Evolutionary conservation across 2,888 invertebrate genomes (phyloP), one percentile per base, ranked within the genome.

Genomic region (Heliconius ethilla): DNA sequence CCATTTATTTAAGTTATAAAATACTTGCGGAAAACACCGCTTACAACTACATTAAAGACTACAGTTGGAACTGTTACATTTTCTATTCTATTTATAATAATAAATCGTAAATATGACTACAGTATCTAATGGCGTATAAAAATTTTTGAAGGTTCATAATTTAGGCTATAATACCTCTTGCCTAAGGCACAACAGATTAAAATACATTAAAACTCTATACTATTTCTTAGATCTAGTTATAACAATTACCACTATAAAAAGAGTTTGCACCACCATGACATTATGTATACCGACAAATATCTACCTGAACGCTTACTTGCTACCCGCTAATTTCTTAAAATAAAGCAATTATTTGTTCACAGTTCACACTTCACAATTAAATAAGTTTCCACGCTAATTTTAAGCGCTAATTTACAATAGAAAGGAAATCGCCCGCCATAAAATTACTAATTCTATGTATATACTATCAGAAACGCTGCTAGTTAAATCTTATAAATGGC

Each of bases 211-310:
- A 83, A 82, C 82, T 80, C 88, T 89, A 89, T 87, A 85, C 89
- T 88, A 89, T 85, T 79, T 88, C 91, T 92, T 92, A 93, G 86
- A 86, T 83, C 89, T 92, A 92, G 86, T 86, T 87, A 84, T 87
- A 82, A 79, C 75, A 87, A 89, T 88, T 88, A 88, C 87, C 87
- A 85, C 89, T 90, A 91, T 85, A 85, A 82, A 84, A 87, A 89
- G 92, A 94, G 93, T 92, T 94, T 94, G 94, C 94, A 94, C 94
- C 94, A 94, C 94, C 94, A 93, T 92, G 85, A 90, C 88, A 89
- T 84, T 84, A 85, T 88, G 86, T 85, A 87, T 91, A 87, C 88
- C 86, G 80, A 76, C 81, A 82, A 81, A 82, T 80, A 76, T 79
- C 80, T 82, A 82, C 80, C 80, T 66, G 80, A 82, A 78, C 76